Evolutionary conservation across 2,113 vertebrate genomes (phyloP).

Genomic region (Macquaria australasica): DNA sequence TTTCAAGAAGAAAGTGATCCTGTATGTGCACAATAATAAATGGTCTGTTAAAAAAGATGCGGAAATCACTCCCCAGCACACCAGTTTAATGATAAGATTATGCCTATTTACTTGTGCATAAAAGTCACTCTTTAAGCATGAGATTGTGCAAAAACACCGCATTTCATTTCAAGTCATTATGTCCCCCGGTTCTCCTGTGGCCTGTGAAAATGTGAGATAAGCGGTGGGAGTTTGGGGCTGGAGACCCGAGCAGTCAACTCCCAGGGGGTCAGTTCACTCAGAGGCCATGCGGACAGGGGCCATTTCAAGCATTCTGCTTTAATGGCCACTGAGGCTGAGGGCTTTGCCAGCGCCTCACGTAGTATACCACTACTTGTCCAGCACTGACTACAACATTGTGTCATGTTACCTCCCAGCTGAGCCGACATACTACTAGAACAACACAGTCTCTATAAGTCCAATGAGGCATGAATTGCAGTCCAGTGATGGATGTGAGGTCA

Average conservation of each 20-base stretch:
- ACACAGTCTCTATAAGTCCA: slow-evolving; percentile 61
- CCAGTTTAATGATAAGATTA: neutral
- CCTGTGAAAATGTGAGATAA: slow-evolving; percentile 75
- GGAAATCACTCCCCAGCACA: slow-evolving; percentile 17
- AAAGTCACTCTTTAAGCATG: slow-evolving; percentile 29
- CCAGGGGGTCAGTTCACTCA: slow-evolving; percentile 77
- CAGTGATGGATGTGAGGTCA: slow-evolving; percentile 47
- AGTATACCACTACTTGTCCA: slow-evolving; percentile 15
- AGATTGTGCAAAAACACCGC: slow-evolving; percentile 18
- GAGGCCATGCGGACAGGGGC: slow-evolving; percentile 75
- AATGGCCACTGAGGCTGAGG: slow-evolving; percentile 57
- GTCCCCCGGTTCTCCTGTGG: slow-evolving; percentile 59
- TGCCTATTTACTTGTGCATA: slow-evolving; percentile 39
- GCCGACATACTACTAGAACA: slow-evolving; percentile 57
- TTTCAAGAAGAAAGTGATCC: slow-evolving; percentile 35
- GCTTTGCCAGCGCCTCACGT: slow-evolving; percentile 46
- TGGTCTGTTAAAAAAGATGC: slow-evolving; percentile 34
- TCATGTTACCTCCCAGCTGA: slow-evolving; percentile 61
- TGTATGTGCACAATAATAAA: slow-evolving; percentile 39
- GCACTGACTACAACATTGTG: slow-evolving; percentile 62
- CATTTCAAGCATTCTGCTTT: slow-evolving; percentile 72
- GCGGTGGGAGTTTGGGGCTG: slow-evolving; percentile 51
- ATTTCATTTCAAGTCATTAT: slow-evolving; percentile 52
- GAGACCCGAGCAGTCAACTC: slow-evolving; percentile 58
- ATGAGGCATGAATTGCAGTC: slow-evolving; percentile 46